Percentiles rank a stretch among this genome's conserved stretches.
Evolutionary conservation across 2,113 vertebrate species (phyloP).

Genomic region (Budorcas taxicolor): DNA sequence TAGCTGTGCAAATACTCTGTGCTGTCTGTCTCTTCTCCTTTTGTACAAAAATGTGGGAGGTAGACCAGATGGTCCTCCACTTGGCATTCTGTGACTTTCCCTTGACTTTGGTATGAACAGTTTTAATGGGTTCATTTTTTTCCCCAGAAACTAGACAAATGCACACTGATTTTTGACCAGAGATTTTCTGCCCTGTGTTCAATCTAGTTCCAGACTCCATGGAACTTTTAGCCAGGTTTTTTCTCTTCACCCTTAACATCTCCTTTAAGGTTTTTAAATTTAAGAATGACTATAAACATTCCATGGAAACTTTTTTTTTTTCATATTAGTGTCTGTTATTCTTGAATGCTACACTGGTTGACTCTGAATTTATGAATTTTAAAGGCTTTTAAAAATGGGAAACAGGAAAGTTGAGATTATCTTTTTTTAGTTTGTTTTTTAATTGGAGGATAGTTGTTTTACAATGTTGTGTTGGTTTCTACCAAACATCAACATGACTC

Average conservation of each 20-base stretch:
- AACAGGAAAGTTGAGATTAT: not conserved
- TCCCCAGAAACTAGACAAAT: not conserved
- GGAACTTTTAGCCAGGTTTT: not conserved
- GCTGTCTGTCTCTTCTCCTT: not conserved
- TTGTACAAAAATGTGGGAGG: not conserved
- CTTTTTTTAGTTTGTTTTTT: not conserved
- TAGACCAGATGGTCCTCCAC: not conserved
- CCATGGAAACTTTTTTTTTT: not conserved
- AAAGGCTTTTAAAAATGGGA: not conserved
- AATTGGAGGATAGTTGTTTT: not conserved
- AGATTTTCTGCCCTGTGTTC: not conserved
- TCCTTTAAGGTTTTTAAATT: not conserved
- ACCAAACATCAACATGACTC: not conserved
- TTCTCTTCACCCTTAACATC: not conserved
- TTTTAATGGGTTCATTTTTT: not conserved
- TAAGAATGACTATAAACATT: not conserved
- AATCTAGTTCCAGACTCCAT: not conserved
- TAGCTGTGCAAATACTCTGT: not conserved
- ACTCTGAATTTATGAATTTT: not conserved
- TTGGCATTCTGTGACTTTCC: not conserved
- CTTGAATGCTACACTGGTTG: not conserved
- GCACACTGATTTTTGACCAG: not conserved
- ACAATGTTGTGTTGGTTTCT: not conserved
- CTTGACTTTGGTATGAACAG: not conserved
- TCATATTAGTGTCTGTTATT: not conserved